These are phyloP conservation scores for Montipora capricornis DNA, from an alignment of 64 coral and sea anemone genomes.

Conservation along the genomic window DNA sequence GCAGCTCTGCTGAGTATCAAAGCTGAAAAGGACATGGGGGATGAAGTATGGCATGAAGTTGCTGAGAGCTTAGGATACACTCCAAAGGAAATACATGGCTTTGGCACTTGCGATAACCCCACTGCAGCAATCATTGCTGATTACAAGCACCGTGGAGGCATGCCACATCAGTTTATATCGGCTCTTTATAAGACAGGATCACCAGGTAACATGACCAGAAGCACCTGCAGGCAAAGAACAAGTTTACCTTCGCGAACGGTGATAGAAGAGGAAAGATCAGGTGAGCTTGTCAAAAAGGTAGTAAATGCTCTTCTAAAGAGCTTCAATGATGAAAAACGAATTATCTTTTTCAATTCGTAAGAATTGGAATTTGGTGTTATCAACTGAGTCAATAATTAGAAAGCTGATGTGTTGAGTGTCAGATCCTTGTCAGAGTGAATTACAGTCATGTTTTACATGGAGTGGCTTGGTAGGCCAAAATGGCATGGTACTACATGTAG, in stretches of 20 bases:
- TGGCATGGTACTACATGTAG: too few relatives aligned
- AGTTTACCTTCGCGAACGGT: not conserved
- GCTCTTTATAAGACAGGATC: conserved; percentile 84
- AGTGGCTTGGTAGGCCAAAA: too few relatives aligned
- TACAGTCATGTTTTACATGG: too few relatives aligned
- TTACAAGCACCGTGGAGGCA: conserved; percentile 88
- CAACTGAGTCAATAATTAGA: too few relatives aligned
- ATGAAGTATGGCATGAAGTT: conserved; percentile 94
- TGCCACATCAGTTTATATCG: conserved; percentile 81
- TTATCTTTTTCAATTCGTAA: too few relatives aligned
- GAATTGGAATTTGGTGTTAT: too few relatives aligned
- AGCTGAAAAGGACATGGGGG: conserved; percentile 88
- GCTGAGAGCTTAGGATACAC: conserved; percentile 87
- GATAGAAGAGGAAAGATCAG: conserved; percentile 41
- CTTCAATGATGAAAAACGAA: too few relatives aligned
- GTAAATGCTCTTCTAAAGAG: too few relatives aligned
- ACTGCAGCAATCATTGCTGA: conserved; percentile 78
- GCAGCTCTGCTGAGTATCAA: conserved; percentile 86
- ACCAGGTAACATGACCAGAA: conserved; percentile 21
- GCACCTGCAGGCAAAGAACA: not conserved
- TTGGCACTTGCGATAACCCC: conserved; percentile 60
- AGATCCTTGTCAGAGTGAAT: too few relatives aligned
- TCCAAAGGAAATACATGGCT: conserved; percentile 72
- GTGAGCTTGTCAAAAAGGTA: not conserved
- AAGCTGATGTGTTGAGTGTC: too few relatives aligned